phyloP scores from a whole-genome alignment of 2,113 vertebrate species.

The Ariopsis seemanni region DNA sequence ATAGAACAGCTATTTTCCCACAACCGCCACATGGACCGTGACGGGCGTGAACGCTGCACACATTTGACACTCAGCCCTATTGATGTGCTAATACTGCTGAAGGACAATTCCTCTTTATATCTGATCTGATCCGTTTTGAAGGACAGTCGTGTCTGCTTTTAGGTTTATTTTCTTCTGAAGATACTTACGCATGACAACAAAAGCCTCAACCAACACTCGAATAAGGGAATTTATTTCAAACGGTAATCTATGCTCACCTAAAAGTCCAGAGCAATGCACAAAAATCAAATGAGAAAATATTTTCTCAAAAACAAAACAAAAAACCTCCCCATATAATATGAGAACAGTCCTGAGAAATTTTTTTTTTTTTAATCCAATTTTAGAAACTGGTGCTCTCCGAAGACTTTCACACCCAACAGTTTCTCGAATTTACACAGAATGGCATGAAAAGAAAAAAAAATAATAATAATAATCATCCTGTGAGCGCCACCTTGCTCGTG shows the following conservation, averaged over 20 bases:
- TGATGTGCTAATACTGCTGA: conserved; percentile 33
- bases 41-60: conserved; percentile 32
- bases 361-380: no score
- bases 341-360: background rate
- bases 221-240: background rate
- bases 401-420: background rate
- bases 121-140: conserved; percentile 9
- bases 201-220: background rate
- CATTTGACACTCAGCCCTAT: conserved; percentile 25
- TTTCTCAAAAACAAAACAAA: background rate
- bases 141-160: conserved; percentile 2
- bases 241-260: background rate
- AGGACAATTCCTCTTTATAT: conserved; percentile 11
- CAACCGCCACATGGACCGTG: conserved; percentile 18
- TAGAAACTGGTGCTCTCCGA: background rate
- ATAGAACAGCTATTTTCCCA: conserved; percentile 30
- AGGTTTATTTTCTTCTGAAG: background rate
- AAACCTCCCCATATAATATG: background rate
- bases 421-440: background rate
- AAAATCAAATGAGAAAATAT: background rate
- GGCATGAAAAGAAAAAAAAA: no score
- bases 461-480: background rate
- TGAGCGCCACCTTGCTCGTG: background rate
- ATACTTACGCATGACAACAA: background rate
- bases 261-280: background rate